Evolutionary conservation across 2,797 vertebrate species (phyloP).

Genomic region (Poeciliopsis turneri): DNA sequence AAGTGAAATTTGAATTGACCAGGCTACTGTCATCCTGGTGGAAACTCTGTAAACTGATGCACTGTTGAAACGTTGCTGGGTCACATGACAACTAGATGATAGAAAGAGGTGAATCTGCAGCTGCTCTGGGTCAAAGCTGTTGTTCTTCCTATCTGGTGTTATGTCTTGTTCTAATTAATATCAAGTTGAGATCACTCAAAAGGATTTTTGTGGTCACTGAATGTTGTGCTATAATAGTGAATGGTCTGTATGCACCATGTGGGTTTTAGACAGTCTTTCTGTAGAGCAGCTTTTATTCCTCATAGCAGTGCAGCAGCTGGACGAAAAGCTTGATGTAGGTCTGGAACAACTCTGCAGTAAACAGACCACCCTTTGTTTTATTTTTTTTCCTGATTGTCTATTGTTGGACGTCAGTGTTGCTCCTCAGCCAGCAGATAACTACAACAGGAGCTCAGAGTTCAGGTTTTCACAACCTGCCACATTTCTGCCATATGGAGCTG

Average conservation of each 20-base stretch:
- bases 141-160: not conserved
- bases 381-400: not conserved
- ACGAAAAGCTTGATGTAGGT: not conserved
- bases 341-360: not conserved
- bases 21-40: no score
- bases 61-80: no score
- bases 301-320: not conserved
- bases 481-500: not conserved
- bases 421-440: not conserved
- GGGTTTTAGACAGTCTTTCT: not conserved
- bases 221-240: not conserved
- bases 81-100: not conserved
- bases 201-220: not conserved
- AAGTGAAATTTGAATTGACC: no score
- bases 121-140: not conserved
- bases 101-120: not conserved
- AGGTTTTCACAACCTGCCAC: not conserved
- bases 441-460: not conserved
- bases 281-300: not conserved
- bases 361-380: not conserved
- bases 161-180: not conserved
- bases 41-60: no score
- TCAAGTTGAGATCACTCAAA: not conserved
- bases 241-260: not conserved
- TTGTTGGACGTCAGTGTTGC: not conserved